Evolutionary conservation across 2,797 vertebrate genomes (phyloP).

Genomic region (Tapirus indicus): DNA sequence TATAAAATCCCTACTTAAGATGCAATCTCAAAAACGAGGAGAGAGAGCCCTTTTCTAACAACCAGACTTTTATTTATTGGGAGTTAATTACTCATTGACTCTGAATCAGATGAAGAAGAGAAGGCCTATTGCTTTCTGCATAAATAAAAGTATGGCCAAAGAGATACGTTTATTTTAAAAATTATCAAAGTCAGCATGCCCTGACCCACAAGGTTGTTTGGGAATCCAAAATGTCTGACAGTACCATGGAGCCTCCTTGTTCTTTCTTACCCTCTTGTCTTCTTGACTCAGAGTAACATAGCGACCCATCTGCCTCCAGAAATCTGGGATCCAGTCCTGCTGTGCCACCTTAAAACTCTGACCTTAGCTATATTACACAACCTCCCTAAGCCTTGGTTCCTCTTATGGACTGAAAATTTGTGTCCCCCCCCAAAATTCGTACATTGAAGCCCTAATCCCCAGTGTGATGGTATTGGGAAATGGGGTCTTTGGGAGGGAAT

Average conservation of each 20-base stretch:
- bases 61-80: not conserved
- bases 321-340: not conserved
- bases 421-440: not conserved
- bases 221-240: not conserved
- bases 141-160: conserved; percentile 7
- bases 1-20: conserved; percentile 39
- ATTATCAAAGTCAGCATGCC: not conserved
- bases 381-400: not conserved
- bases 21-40: conserved; percentile 7
- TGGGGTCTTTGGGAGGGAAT: not conserved
- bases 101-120: not conserved
- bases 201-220: not conserved
- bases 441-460: not conserved
- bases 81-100: not conserved
- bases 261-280: not conserved
- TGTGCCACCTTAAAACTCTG: not conserved
- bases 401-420: not conserved
- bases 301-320: not conserved
- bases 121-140: not conserved
- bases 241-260: not conserved
- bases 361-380: not conserved
- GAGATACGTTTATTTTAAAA: not conserved
- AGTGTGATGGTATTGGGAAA: not conserved
- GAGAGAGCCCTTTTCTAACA: not conserved
- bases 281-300: not conserved